Percentiles rank a stretch among this genome's conserved stretches.
Conservation (phyloP, 2,113 vertebrate genomes). For the Bufo gargarizans region DNA sequence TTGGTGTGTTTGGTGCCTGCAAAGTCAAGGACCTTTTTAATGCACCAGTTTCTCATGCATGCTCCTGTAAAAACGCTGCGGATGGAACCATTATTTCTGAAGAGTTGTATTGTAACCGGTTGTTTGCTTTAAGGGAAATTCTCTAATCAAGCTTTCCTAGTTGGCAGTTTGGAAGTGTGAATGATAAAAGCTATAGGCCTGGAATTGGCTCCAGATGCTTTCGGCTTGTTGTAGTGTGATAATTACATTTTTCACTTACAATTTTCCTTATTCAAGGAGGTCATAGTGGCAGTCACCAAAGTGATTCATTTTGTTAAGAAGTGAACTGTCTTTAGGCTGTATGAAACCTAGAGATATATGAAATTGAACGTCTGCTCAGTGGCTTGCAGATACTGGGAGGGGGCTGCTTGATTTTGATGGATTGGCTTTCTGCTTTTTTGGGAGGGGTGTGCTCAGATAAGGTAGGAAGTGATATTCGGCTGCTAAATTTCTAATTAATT, state of each 20-base stretch:
- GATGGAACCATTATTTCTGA: slow-evolving; percentile 67
- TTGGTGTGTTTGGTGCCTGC: too few relatives aligned
- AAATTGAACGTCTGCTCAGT: slow-evolving; percentile 83
- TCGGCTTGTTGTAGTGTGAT: slow-evolving; percentile 79
- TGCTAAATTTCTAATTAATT: slow-evolving; percentile 96
- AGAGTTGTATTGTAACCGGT: slow-evolving; percentile 55
- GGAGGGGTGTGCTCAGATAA: slow-evolving; percentile 65
- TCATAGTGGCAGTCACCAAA: slow-evolving; percentile 78
- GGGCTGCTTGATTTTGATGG: slow-evolving; percentile 74
- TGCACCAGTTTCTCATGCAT: too few relatives aligned
- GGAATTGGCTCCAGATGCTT: slow-evolving; percentile 86
- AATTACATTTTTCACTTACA: slow-evolving; percentile 90
- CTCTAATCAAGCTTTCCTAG: slow-evolving; percentile 66
- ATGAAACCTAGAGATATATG: slow-evolving; percentile 80
- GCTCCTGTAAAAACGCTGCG: slow-evolving; percentile 58
- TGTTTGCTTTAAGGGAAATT: slow-evolving; percentile 59
- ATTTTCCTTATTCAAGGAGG: slow-evolving; percentile 82
- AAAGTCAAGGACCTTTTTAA: too few relatives aligned
- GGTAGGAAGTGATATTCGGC: slow-evolving; percentile 79
- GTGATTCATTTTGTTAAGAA: slow-evolving; percentile 93
- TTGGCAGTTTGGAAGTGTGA: slow-evolving; percentile 65
- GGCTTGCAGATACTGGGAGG: slow-evolving; percentile 79
- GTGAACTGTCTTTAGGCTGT: slow-evolving; percentile 82
- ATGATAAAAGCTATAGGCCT: slow-evolving; percentile 51
- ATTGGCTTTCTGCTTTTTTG: slow-evolving; percentile 73